Base-by-base conservation (phyloP, 2,797 vertebrate genomes). In the Buphagus erythrorhynchus region DNA sequence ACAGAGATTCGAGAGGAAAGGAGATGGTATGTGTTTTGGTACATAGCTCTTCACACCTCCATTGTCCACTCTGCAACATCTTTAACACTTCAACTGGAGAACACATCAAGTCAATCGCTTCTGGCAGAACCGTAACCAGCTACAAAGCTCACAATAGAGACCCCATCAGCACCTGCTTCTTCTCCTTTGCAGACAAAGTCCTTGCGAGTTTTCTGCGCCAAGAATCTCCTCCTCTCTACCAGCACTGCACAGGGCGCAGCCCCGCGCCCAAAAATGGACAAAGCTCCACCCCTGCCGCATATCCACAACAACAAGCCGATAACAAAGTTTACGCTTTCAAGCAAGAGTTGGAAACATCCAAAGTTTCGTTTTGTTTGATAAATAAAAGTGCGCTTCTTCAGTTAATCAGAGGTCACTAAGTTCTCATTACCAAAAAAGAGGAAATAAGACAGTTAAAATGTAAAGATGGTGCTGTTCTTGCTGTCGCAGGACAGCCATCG, bases 221-320 rank as follows among this genome's bases (percentile, higher is more conserved):
- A 21, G 42, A 71, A 45, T 54, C 51, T 76, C 51, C 91, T 67
- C 75, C 81, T 33, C 61, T 1, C 43, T 15, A 6, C 19, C 67
- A 74, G 65, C 33, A 65, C 1, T 29, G 84, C 68, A 68, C 29
- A 7, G 28, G 93, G 91, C 84, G 77, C 77, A 69, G 73, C 93
- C 95, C 90, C 48, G 9, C 28, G 25, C 62, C 93, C 95, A 77
- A 81, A 76, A 54, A 93, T 28, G 85, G 93, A 29, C 40, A 83
- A 83, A 88, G 93, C 97, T 95, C 97, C 96, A 95, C 97, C 97
- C 93, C 92, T 22, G 8, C 9, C 9, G 5, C 67, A 67, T 43
- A 89, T 9, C 79, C 79, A 94, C 59, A 97, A 97, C 63, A 86
- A 92, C 38, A 38, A 61, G 6, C 40, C 26, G 18, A 0, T 1